phyloP scores from a whole-genome alignment of 2,797 vertebrate genomes.

The Hapalemur alaotrensis region DNA sequence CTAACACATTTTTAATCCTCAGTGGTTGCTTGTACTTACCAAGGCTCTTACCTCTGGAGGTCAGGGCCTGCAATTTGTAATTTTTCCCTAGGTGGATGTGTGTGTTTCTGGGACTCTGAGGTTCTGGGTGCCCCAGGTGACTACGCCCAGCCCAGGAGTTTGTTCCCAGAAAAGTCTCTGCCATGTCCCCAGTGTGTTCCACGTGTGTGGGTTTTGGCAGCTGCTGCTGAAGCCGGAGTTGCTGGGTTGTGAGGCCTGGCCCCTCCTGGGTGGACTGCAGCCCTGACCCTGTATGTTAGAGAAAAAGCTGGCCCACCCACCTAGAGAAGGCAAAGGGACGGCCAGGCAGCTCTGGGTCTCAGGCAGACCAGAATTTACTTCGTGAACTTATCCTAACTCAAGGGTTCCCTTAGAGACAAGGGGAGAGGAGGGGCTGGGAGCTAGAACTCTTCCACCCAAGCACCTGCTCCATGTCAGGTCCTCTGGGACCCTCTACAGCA shows the following conservation, averaged over 20 bases:
- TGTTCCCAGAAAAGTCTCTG: neutral
- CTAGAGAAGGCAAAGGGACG: neutral
- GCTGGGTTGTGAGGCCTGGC: neutral
- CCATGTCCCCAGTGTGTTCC: accelerated
- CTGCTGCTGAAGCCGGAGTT: neutral
- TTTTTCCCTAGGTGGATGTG: neutral
- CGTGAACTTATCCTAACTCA: neutral
- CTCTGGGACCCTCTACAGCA: neutral
- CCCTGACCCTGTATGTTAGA: neutral
- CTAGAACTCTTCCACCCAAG: neutral
- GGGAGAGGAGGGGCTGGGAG: accelerated
- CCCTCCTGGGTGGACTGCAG: neutral
- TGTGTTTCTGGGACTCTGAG: neutral
- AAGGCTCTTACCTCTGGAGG: neutral
- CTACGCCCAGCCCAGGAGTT: neutral
- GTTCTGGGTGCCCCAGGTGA: neutral
- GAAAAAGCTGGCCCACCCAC: slow-evolving; percentile 44
- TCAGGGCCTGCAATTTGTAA: neutral
- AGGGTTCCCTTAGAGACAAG: neutral
- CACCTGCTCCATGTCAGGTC: neutral
- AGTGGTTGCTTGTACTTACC: neutral
- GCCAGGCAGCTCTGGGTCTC: neutral
- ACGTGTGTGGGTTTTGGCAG: neutral
- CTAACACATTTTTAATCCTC: neutral
- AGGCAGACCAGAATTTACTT: neutral